Base-by-base conservation (phyloP, 23 tunicate genomes). In the Ascidia mentula region DNA sequence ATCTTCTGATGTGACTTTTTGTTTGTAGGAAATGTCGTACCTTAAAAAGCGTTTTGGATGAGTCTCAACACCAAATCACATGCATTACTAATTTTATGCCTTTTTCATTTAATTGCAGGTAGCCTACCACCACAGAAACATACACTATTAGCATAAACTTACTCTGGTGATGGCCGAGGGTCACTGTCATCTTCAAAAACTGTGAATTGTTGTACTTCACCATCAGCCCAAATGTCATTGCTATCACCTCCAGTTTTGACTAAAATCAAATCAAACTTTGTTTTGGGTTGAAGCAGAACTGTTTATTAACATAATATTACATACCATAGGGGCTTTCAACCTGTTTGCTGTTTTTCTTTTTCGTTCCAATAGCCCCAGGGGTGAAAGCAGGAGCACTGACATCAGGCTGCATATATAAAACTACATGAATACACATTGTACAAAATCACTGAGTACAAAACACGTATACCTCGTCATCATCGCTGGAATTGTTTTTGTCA, bases 1-100 rank as follows among this genome's bases (percentile, higher is more conserved):
- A 72, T 93, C 98, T 72, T 88, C 98, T 40, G 90, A 40, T 31
- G 93, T 69, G 17, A 93, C 93, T 72, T 93, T 93, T 73, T 93
- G 98, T 46, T 93, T 93, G 89, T 93, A 93, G 15, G 74, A 65
- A 28, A 93, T 88, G 46, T 93, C 98, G 36, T 79, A 93, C 20
- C 91, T 71, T 4, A 3, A 34, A 9, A 36, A 53, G 65, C 34
- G 18, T 20, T n/a, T n/a, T 6, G 20, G 38, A 9, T 3, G 40
- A n/a, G 76, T 9, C 15, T 42, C 28, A 6, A 9, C 24, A 53
- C 34, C 12, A 18, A 73, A 35, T 26, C 9, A 32, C 12, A 12
- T 12, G 20, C 15, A 69, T n/a, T 69, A 69, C 9, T 20, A 12
- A 26, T 69, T 26, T 69, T 13, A 69, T n/a, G 9, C 9, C 12